A percentile compares a stretch with the other conserved stretches of the same genome.
Evolutionary conservation across 2,797 vertebrate genomes (phyloP).

Genomic region (Enteromius argenteus): DNA sequence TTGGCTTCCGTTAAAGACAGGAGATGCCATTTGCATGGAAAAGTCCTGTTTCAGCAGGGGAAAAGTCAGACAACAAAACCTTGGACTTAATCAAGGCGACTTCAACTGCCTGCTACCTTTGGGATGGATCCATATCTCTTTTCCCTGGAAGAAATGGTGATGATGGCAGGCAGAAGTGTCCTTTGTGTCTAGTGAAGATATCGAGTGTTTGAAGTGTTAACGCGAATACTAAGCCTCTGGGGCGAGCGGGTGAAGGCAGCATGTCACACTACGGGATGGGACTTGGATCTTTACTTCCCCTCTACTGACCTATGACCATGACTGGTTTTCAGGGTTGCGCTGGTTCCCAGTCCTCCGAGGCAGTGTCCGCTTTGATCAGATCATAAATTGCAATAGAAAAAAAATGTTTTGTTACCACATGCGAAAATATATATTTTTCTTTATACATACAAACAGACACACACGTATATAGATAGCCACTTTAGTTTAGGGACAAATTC

Average conservation of each 20-base stretch:
- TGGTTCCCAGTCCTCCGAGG: slow-evolving; percentile 72
- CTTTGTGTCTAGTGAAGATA: slow-evolving; percentile 86
- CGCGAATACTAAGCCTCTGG: slow-evolving; percentile 84
- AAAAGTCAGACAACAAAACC: slow-evolving; percentile 81
- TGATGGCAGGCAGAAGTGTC: slow-evolving; percentile 81
- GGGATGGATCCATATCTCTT: slow-evolving; percentile 81
- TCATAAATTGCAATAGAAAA: slow-evolving; percentile 66
- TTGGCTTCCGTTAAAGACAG: slow-evolving; percentile 64
- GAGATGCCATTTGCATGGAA: slow-evolving; percentile 73
- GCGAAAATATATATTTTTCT: slow-evolving; percentile 23
- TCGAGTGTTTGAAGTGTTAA: slow-evolving; percentile 88
- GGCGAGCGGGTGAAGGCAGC: slow-evolving; percentile 77
- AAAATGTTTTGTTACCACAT: slow-evolving; percentile 45
- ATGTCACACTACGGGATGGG: slow-evolving; percentile 83
- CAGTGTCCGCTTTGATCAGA: slow-evolving; percentile 77
- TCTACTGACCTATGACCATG: slow-evolving; percentile 78
- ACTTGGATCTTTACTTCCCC: slow-evolving; percentile 83
- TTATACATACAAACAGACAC: background rate
- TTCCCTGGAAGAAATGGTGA: slow-evolving; percentile 78
- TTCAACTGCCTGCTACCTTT: slow-evolving; percentile 83
- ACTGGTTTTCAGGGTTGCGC: slow-evolving; percentile 79
- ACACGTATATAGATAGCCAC: too few relatives aligned
- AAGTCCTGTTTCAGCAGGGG: slow-evolving; percentile 69
- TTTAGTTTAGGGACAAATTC: background rate
- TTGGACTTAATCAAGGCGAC: slow-evolving; percentile 80